Evolutionary conservation across 2,113 vertebrate genomes (phyloP).

Genomic region (Chamaea fasciata): DNA sequence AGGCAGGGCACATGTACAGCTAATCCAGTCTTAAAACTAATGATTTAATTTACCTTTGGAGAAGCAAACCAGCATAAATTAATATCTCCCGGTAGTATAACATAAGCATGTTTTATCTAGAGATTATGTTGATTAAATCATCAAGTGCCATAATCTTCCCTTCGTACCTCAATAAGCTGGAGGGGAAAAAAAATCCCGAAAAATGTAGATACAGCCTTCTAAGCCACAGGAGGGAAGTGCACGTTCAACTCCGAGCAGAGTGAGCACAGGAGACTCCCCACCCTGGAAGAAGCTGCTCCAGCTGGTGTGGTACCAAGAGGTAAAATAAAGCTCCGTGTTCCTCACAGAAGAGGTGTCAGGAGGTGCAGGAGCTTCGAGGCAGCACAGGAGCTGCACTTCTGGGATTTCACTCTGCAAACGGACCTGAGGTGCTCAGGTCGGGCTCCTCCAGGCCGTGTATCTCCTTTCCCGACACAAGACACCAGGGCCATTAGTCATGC

Average conservation of each 20-base stretch:
- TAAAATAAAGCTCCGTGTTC: neutral
- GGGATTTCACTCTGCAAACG: neutral
- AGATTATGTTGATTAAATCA: slow-evolving; percentile 75
- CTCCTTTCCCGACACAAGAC: neutral
- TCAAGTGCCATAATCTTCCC: slow-evolving; percentile 65
- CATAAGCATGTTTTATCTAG: slow-evolving; percentile 65
- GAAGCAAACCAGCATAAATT: slow-evolving; percentile 65
- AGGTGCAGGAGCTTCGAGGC: neutral
- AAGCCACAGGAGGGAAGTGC: slow-evolving; percentile 5
- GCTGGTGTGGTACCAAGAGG: neutral
- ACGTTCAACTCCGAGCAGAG: neutral
- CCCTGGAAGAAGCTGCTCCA: neutral
- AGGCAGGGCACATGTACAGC: neutral
- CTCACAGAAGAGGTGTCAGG: neutral
- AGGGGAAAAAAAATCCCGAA: neutral
- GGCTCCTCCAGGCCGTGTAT: neutral
- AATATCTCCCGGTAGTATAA: slow-evolving; percentile 63
- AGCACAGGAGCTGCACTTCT: neutral
- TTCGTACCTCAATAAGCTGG: neutral
- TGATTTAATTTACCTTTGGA: slow-evolving; percentile 58
- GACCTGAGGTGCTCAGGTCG: neutral
- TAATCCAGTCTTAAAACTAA: slow-evolving; percentile 45
- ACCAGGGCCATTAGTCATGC: neutral
- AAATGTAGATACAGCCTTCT: neutral
- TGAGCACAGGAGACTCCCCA: neutral